Conservation (phyloP, 2,113 vertebrate species). For the Felis catus region F.catus_Fca126_mat1.0 CM031411.1:35054001-35054500, state of each 20-base stretch:
- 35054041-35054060: background rate
- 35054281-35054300: background rate
- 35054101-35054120: background rate
- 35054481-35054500: background rate
- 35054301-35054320: background rate
- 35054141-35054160: background rate
- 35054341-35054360: background rate
- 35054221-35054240: background rate
- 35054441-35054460: constrained; percentile 4
- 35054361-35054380: background rate
- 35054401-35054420: background rate
- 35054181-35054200: background rate
- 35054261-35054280: background rate
- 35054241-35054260: background rate
- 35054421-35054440: background rate
- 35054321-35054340: background rate
- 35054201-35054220: background rate
- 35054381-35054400: background rate
- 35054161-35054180: background rate
- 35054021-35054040: background rate
- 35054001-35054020: background rate
- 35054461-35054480: background rate
- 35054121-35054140: background rate
- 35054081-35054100: background rate
- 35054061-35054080: background rate